A percentile compares a stretch with the other conserved stretches of the same genome.
These are phyloP conservation scores for Fragum sueziense DNA, from an alignment of 2,888 invertebrate genomes.

Conservation along the genomic window DNA sequence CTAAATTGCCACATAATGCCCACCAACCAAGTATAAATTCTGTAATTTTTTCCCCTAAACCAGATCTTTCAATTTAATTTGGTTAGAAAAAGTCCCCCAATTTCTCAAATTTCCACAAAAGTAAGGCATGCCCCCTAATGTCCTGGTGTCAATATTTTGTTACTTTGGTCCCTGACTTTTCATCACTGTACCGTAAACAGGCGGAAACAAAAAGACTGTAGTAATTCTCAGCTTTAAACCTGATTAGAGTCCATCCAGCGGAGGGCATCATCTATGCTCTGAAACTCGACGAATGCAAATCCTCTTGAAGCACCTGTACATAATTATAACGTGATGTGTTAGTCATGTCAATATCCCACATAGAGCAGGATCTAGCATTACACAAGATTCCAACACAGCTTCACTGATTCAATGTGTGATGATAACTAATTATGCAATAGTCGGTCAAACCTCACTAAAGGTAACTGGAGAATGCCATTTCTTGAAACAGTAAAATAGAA, in stretches of 20 bases:
- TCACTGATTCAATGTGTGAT: background rate
- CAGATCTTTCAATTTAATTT: too few species aligned
- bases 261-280: constrained; percentile 92
- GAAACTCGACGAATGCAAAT: constrained; percentile 97
- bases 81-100: too few species aligned
- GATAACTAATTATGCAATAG: background rate
- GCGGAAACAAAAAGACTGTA: constrained; percentile 47
- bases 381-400: constrained; percentile 13
- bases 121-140: too few species aligned
- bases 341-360: constrained; percentile 24
- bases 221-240: constrained; percentile 84
- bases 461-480: background rate
- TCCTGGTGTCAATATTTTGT: background rate
- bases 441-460: constrained; percentile 11
- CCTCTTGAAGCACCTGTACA: constrained; percentile 91
- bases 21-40: too few species aligned
- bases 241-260: constrained; percentile 96
- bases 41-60: too few species aligned
- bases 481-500: background rate
- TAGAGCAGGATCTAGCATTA: constrained; percentile 6
- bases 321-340: constrained; percentile 58
- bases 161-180: background rate
- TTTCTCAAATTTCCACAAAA: too few species aligned
- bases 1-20: too few species aligned
- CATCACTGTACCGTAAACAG: constrained; percentile 45